Base-by-base conservation (phyloP, 2,797 vertebrate genomes). In the Silurus aristotelis region DNA sequence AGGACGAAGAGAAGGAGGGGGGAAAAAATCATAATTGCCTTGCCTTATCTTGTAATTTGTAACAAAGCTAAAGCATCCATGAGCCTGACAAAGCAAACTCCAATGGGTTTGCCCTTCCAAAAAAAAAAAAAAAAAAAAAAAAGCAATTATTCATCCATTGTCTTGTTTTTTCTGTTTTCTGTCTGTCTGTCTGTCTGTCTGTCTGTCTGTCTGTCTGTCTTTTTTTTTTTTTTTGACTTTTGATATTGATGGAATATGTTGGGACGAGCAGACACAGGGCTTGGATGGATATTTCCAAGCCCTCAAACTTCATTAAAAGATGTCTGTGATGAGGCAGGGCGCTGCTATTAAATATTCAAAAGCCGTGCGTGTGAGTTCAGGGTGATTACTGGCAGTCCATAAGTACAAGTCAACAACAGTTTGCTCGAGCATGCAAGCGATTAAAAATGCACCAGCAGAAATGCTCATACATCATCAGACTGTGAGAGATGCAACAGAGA, bases 341-440 rank as follows among this genome's bases (percentile, higher is more conserved):
- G 90, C 93, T 89, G 91, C 93, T 89, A 92, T 93, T 91, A 92
- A 87, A 93, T 89, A 87, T 66, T 90, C 71, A 84, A 82, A 68
- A 73, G 79, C 73, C 71, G 84, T 76, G 90, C 17, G 43, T 27
- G 63, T 88, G 78, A 87, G 87, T 82, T 87, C 76, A 86, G 88
- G 66, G 55, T 58, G 84, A 90, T 89, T 92, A 87, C 73, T 75
- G 90, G 87, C 66, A 19, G 77, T 86, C 82, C 25, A 67, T 73
- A 76, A 84, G 84, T 82, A 86, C 85, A 82, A 91, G 88, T 91
- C 83, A 90, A 89, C 82, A 61, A 58, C 86, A 22, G 77, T 89
- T 79, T 84, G 86, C 83, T 89, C 89, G 83, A 89, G 91, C 88
- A 90, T 88, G 85, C 73, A 58, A 83, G 77, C 87, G 75, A 85